Evolutionary conservation across 2,888 invertebrate genomes (phyloP), one percentile per base, ranked within the genome.

Genomic region (Habrosyne pyritoides): DNA sequence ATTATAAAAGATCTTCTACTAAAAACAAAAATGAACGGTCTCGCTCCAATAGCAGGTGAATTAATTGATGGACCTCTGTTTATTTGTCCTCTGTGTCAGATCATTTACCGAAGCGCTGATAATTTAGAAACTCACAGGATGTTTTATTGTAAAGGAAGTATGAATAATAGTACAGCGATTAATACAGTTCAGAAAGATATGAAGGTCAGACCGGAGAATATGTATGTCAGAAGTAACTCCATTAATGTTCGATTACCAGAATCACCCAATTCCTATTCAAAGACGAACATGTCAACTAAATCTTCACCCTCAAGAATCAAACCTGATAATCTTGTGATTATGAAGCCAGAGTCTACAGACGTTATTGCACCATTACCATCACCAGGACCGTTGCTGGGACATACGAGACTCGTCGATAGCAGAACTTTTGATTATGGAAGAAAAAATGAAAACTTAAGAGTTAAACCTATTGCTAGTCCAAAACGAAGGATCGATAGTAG

Each of bases 341-440:
- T 87, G 56, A 93, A 92, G 76, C 83, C 87, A 47, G 93, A 93
- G 66, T 71, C 80, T 47, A 91, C 63, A 63, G 93, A 94, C 66
- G 83, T 94, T 47, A 91, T 93, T 60, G 92, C 94, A 47, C 96
- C 96, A 0, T 84, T 96, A 50, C 96, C 96, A 47, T 97, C 97
- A 3, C 97, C 97, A 0, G 97, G 97, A 0, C 97, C 97, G 0
- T 89, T 97, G 61, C 90, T 97, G 22, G 97, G 97, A 5, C 96
- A 96, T 75, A 97, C 97, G 1, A 94, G 97, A 52, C 89, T 97
- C 36, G 96, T 97, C 14, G 97, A 97, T 66, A 87, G 94, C 10
- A 86, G 91, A 71, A 66, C 89, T 33, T 69, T 81, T 42, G 95
- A 94, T 57, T 90, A 89, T 55, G 75, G 76, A 51, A 84, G 85